Percentiles rank a stretch among this genome's conserved stretches.
Evolutionary conservation across 1,140 invertebrate genomes (phyloP).

Genomic region (Dreissena rostriformis): DNA sequence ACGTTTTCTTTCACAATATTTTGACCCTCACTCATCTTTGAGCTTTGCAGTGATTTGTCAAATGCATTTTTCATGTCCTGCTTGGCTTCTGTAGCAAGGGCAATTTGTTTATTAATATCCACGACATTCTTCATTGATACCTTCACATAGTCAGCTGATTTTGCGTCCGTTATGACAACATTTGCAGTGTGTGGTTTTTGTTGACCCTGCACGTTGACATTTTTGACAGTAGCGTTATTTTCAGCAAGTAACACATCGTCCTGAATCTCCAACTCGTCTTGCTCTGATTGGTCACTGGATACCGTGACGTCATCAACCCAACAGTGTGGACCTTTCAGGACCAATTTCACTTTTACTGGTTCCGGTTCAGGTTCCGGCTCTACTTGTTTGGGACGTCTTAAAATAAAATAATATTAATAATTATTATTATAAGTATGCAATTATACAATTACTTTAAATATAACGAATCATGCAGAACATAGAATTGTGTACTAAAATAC

Average conservation of each 20-base stretch:
- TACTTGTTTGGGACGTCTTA: conserved; percentile 13
- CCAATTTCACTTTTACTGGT: conserved; percentile 55
- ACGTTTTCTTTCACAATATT: background rate
- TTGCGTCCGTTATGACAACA: background rate
- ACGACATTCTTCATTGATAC: background rate
- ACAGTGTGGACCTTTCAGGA: conserved; percentile 64
- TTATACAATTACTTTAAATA: no score
- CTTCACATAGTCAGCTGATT: conserved; percentile 6
- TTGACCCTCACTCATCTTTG: background rate
- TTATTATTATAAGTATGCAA: no score
- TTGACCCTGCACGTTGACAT: background rate
- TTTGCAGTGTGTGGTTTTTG: background rate
- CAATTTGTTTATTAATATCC: background rate
- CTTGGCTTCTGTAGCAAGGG: background rate
- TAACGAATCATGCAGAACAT: no score
- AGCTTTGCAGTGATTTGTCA: conserved; percentile 12
- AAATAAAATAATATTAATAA: background rate
- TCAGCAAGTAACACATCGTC: background rate
- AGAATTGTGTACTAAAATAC: no score
- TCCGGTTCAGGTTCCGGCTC: conserved; percentile 57
- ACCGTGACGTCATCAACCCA: conserved; percentile 69
- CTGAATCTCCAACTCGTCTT: background rate
- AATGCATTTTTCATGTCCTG: conserved; percentile 30
- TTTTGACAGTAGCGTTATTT: background rate
- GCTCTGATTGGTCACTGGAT: conserved; percentile 53